Percentiles rank a stretch among this genome's conserved stretches.
Conservation (phyloP, 2,797 vertebrate genomes). For the Scleropages formosus region DNA sequence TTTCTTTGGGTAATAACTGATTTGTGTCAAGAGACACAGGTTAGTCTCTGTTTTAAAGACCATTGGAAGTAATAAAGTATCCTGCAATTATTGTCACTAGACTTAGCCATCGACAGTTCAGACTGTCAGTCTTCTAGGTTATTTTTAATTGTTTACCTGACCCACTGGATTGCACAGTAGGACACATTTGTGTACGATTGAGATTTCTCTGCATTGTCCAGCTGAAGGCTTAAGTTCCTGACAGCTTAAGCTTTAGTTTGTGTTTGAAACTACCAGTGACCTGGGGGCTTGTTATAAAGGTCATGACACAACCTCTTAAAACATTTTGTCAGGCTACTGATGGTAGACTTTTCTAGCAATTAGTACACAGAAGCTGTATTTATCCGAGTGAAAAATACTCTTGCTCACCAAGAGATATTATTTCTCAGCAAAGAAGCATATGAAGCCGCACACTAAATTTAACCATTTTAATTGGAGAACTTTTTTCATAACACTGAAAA, state of each 20-base stretch:
- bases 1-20: slow-evolving; percentile 23
- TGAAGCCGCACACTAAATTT: not conserved
- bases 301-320: not conserved
- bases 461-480: not conserved
- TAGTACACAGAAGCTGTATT: not conserved
- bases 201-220: not conserved
- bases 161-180: not conserved
- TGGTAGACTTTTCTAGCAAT: not conserved
- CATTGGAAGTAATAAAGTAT: slow-evolving; percentile 16
- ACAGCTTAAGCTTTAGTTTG: not conserved
- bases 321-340: not conserved
- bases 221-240: not conserved
- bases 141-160: slow-evolving; percentile 26
- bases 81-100: slow-evolving; percentile 12
- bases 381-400: not conserved
- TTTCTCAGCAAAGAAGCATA: not conserved
- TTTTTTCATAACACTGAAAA: not conserved
- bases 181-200: too few relatives aligned
- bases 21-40: not conserved
- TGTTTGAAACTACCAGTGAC: not conserved
- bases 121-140: not conserved
- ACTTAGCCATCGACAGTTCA: slow-evolving; percentile 3
- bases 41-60: not conserved
- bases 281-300: not conserved
- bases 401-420: not conserved